Evolutionary conservation across 2,888 invertebrate genomes (phyloP).

Genomic region (Cerceris rybyensis): DNA sequence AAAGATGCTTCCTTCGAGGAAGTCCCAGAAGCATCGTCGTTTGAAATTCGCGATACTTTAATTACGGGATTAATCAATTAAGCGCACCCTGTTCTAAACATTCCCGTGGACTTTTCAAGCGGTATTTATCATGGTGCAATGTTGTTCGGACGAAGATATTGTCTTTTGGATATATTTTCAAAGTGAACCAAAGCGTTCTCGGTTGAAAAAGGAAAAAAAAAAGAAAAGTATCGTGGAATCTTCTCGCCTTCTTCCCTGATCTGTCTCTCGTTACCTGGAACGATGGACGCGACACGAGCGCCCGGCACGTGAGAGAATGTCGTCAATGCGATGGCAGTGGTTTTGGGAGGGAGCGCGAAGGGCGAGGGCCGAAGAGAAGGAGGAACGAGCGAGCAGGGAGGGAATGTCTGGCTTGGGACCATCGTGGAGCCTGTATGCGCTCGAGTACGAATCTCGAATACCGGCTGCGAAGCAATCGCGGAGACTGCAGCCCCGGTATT

Average conservation of each 20-base stretch:
- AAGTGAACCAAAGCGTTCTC: not conserved
- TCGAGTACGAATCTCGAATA: slow-evolving; percentile 65
- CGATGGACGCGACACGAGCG: slow-evolving; percentile 74
- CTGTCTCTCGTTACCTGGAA: slow-evolving; percentile 71
- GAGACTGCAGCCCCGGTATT: slow-evolving; percentile 66
- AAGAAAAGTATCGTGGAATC: slow-evolving; percentile 29
- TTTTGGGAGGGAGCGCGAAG: slow-evolving; percentile 59
- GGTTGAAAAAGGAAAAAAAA: not conserved
- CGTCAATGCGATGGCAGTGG: slow-evolving; percentile 71
- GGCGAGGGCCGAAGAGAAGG: slow-evolving; percentile 39
- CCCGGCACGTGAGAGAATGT: slow-evolving; percentile 80
- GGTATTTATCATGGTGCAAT: not conserved
- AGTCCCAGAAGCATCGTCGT: slow-evolving; percentile 34
- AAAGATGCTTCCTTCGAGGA: slow-evolving; percentile 54
- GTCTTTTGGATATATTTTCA: not conserved
- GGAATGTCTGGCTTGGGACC: slow-evolving; percentile 62
- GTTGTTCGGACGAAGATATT: not conserved
- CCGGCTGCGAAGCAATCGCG: slow-evolving; percentile 52
- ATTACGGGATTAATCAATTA: not conserved
- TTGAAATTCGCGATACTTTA: slow-evolving; percentile 19
- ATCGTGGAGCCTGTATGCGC: slow-evolving; percentile 56
- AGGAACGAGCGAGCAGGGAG: slow-evolving; percentile 48
- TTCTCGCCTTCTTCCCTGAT: slow-evolving; percentile 48
- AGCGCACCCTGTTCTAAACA: not conserved
- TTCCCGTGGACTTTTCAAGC: not conserved